Base-by-base conservation (phyloP, 2,113 vertebrate species). In the Rhinoptilus africanus region DNA sequence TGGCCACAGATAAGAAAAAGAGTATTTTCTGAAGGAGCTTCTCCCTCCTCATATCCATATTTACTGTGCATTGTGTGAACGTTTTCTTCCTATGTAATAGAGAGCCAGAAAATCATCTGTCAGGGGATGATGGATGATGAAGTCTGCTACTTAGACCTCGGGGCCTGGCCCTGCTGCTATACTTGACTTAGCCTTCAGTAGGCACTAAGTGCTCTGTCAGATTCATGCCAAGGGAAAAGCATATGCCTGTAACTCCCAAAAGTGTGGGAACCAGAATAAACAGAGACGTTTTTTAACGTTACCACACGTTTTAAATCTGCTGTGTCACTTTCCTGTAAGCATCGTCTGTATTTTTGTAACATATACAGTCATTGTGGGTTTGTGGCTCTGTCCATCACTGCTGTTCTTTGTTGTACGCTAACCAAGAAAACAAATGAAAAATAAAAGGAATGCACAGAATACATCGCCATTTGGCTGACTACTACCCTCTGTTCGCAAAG, bases 131-230 rank as follows among this genome's bases (percentile, higher is more conserved):
- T 98, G 98, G 97, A 98, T 97, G 97, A 94, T 95, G 91, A 96
- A 93, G 96, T 88, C 95, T 97, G 80, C 81, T 77, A n/a, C 88
- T 88, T 17, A 22, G 86, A 98, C 98, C 98, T 98, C 95, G 89
- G 98, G 98, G 98, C 96, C 96, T 95, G 96, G 97, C 97, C 98
- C 96, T 94, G 69, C 96, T 97, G 97, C 96, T 97, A 83, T 97
- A 97, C 95, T 96, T 93, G 97, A 98, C 96, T 97, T 95, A 93
- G 97, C 92, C 96, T 97, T 97, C 96, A 97, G 97, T 94, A 96
- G 95, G 94, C 97, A 98, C 98, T 98, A 98, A 98, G 98, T 98
- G 98, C 98, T 98, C 97, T 98, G 98, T 98, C 98, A 98, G 95
- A 88, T 93, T 97, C 96, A 91, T 97, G 98, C 98, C 97, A 97